phyloP scores from a whole-genome alignment of 2,797 vertebrate species.

The Enteromius viviparus region DNA sequence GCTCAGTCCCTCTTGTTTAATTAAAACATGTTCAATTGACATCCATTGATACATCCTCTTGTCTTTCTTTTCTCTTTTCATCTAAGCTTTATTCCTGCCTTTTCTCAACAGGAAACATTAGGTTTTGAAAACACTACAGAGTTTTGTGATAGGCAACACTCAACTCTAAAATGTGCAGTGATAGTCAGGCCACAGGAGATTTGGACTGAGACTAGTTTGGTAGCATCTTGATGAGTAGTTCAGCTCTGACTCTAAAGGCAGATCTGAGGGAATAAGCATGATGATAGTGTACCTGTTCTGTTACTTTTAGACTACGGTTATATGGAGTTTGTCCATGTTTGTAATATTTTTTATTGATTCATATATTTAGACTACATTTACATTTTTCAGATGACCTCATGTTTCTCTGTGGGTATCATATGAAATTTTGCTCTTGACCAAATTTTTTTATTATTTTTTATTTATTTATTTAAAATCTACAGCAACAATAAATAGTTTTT shows the following conservation, averaged over 20 bases:
- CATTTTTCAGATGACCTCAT: neutral
- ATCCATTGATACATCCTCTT: neutral
- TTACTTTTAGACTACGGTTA: neutral
- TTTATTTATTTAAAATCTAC: neutral
- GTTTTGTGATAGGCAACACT: conserved; percentile 3
- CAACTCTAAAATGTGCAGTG: conserved; percentile 25
- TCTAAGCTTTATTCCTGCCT: neutral
- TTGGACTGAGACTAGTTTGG: conserved; percentile 16
- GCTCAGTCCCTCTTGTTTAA: conserved; percentile 22
- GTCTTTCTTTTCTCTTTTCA: conserved; percentile 18
- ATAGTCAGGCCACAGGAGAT: conserved; percentile 34
- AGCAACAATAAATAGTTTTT: neutral
- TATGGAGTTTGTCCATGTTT: neutral
- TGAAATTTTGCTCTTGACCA: neutral
- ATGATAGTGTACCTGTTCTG: neutral
- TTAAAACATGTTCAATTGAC: conserved; percentile 17
- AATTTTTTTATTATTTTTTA: too few species aligned
- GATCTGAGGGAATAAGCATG: conserved; percentile 8
- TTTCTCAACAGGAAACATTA: neutral
- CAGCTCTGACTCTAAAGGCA: conserved; percentile 14
- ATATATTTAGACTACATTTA: neutral
- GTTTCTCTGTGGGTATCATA: neutral
- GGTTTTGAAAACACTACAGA: conserved; percentile 7
- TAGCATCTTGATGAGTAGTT: conserved; percentile 30
- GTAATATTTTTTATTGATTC: neutral